phyloP scores from a whole-genome alignment of 2,797 vertebrate species.

The Galagoides demidoff region DNA sequence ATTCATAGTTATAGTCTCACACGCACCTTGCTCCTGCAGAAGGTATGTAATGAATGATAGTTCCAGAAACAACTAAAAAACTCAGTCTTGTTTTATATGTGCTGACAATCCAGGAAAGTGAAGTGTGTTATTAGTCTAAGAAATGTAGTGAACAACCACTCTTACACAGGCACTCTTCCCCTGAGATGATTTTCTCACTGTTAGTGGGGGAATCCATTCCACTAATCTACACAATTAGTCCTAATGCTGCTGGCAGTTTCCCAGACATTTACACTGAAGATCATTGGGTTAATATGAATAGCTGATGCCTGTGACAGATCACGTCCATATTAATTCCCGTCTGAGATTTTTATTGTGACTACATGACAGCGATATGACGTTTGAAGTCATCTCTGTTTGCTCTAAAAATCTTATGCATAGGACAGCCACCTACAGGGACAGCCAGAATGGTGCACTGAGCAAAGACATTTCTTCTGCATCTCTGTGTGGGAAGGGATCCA shows the following conservation, averaged over 20 bases:
- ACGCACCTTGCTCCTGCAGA: not conserved
- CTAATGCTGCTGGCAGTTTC: not conserved
- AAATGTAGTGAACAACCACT: not conserved
- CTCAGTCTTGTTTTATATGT: not conserved
- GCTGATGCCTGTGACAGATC: constrained; percentile 26
- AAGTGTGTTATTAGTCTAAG: constrained; percentile 15
- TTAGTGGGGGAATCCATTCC: constrained; percentile 28
- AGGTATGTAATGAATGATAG: constrained; percentile 20
- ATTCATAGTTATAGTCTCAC: not conserved
- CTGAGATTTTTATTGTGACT: constrained; percentile 58
- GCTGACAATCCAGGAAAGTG: not conserved
- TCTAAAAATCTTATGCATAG: constrained; percentile 60
- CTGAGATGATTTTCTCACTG: constrained; percentile 21
- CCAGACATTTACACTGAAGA: constrained; percentile 19
- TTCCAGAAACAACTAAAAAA: not conserved
- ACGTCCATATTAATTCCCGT: constrained; percentile 23
- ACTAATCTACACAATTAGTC: constrained; percentile 29
- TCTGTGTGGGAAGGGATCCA: not conserved
- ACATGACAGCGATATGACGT: constrained; percentile 38
- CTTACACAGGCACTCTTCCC: not conserved
- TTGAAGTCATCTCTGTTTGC: constrained; percentile 42
- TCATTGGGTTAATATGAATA: constrained; percentile 15
- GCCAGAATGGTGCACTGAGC: constrained; percentile 7
- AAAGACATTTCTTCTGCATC: constrained; percentile 30
- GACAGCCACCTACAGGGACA: not conserved